Percentiles rank a stretch among this genome's conserved stretches.
Evolutionary conservation across 2,797 vertebrate genomes (phyloP).

Genomic region (Apogon hyalosoma): DNA sequence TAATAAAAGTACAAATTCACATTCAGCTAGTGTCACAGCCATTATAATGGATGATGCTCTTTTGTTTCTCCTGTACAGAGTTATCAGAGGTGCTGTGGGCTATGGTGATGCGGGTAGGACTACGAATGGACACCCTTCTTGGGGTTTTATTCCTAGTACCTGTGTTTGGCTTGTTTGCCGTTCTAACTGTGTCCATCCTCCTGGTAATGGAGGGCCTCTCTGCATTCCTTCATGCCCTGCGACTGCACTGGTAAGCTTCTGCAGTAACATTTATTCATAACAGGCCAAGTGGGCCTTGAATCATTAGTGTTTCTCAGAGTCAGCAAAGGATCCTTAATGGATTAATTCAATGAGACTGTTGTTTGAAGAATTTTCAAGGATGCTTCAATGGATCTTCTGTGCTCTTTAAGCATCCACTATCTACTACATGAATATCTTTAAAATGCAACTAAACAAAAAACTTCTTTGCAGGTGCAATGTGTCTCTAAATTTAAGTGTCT

Average conservation of each 20-base stretch:
- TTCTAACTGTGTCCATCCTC: slow-evolving; percentile 93
- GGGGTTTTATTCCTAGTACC: slow-evolving; percentile 91
- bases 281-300: not conserved
- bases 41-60: not conserved
- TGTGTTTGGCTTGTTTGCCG: slow-evolving; percentile 88
- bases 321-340: too few relatives aligned
- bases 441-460: too few relatives aligned
- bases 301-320: not conserved
- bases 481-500: too few relatives aligned
- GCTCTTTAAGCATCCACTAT: too few relatives aligned
- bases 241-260: slow-evolving; percentile 92
- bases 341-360: too few relatives aligned
- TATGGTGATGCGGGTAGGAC: slow-evolving; percentile 94
- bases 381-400: too few relatives aligned
- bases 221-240: slow-evolving; percentile 95
- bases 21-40: not conserved
- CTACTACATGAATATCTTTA: too few relatives aligned
- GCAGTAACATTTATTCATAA: not conserved
- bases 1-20: not conserved
- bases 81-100: slow-evolving; percentile 95
- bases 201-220: slow-evolving; percentile 97
- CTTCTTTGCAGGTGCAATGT: too few relatives aligned
- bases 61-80: slow-evolving; percentile 79
- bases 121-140: slow-evolving; percentile 84
- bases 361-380: too few relatives aligned